Percentiles rank a stretch among this genome's conserved stretches.
Conservation (phyloP, 2,797 vertebrate species). For the Artibeus lituratus region DNA sequence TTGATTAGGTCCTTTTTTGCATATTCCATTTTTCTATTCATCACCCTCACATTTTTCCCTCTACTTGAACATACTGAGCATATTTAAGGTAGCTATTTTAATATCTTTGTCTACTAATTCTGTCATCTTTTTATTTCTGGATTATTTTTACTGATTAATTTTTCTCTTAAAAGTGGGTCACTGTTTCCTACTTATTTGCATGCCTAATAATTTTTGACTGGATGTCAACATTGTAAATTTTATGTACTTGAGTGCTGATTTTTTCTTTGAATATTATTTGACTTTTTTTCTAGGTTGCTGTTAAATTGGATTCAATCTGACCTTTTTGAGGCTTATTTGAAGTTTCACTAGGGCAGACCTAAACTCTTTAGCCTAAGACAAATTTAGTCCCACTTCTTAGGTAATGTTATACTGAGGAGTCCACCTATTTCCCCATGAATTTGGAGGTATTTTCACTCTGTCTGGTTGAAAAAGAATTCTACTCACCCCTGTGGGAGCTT, state of each 20-base stretch:
- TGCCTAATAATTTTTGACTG: background rate
- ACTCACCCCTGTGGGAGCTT: background rate
- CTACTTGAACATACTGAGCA: background rate
- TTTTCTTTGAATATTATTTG: background rate
- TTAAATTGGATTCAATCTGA: background rate
- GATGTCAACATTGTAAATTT: background rate
- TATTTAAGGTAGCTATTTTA: background rate
- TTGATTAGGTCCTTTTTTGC: background rate
- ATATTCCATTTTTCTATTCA: background rate
- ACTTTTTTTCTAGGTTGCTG: background rate
- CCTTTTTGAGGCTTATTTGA: background rate
- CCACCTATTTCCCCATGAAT: background rate
- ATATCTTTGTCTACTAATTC: background rate
- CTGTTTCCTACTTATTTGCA: background rate
- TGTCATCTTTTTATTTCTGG: background rate
- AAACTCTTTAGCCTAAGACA: background rate
- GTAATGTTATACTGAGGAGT: background rate
- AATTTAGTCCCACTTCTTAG: background rate
- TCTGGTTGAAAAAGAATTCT: background rate
- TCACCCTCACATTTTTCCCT: background rate
- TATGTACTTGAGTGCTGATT: background rate
- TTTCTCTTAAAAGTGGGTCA: background rate
- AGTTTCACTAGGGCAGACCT: background rate
- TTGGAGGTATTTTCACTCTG: background rate
- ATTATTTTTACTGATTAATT: background rate